Base-by-base conservation (phyloP, 2,113 vertebrate species). In the Pterophyllum scalare region DNA sequence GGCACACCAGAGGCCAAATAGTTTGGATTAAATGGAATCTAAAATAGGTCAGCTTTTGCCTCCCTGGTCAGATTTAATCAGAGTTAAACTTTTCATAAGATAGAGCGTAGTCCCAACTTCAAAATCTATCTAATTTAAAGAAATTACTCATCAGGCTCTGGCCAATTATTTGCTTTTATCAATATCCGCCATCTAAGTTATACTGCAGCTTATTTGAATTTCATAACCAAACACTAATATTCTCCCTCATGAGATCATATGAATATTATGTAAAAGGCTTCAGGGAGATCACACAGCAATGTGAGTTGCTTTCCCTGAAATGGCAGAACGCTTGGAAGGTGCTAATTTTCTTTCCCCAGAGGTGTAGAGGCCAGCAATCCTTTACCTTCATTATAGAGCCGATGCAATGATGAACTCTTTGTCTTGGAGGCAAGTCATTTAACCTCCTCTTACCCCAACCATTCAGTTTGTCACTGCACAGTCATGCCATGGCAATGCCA, bases 351-450 rank as follows among this genome's bases (percentile, higher is more conserved):
- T 67, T 82, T 77, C 80, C 91, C 91, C 85, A 89, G 87, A 93
- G 94, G 91, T 92, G 90, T 92, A 86, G 86, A 84, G 88, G 87
- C 87, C 85, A 84, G 86, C 77, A 91, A 93, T 95, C 84, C 87
- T 93, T 93, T 94, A 93, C 92, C 91, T 93, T 95, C 90, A 95
- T 96, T 94, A 92, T 87, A 77, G 57, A 84, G 81, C 83, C 89
- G 89, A 91, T 92, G 90, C 88, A 88, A 91, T 93, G 94, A 94
- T 93, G 91, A 92, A 94, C 88, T 93, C 90, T 88, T 93, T 94
- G 90, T 95, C 93, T 94, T 40, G 75, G 92, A 93, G 94, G 93
- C 91, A 91, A 95, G 92, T 94, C 89, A 92, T 94, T 95, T 95
- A 94, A 94, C 92, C 94, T 93, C 89, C 81, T 89, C 84, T 88